Percentiles rank a stretch among this genome's conserved stretches.
Conservation (phyloP, 2,113 vertebrate genomes). For the Aegotheles bennettii region DNA sequence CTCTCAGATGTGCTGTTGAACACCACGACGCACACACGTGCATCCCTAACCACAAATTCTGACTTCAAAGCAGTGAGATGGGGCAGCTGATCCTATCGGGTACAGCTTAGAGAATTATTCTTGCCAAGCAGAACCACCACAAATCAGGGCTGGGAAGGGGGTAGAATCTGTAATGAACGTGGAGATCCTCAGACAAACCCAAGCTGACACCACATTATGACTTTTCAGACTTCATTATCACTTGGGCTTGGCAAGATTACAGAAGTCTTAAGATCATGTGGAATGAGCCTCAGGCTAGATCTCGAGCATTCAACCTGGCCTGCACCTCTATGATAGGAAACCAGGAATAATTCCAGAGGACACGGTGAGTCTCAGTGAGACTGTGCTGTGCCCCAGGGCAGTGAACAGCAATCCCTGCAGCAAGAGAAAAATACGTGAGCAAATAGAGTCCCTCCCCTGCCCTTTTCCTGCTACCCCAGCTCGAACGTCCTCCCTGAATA, state of each 20-base stretch:
- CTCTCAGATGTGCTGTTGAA: background rate
- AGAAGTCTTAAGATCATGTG: background rate
- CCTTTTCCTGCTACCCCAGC: background rate
- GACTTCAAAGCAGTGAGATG: background rate
- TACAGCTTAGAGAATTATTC: background rate
- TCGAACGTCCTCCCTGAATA: background rate
- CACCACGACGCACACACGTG: fast-evolving
- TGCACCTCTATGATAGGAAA: background rate
- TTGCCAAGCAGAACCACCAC: background rate
- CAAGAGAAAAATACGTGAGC: background rate
- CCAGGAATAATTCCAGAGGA: background rate
- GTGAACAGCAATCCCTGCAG: background rate
- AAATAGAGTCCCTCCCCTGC: background rate
- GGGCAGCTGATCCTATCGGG: background rate
- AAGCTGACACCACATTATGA: background rate
- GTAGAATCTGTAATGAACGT: fast-evolving
- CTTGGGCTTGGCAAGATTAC: background rate
- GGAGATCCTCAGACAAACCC: background rate
- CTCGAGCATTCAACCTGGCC: background rate
- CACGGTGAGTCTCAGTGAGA: background rate
- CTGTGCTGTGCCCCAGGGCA: background rate
- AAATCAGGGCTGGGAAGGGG: background rate
- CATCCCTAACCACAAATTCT: background rate
- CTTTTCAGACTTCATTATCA: background rate
- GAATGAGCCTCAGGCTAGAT: background rate